Percentiles rank a stretch among this genome's conserved stretches.
phyloP scores from a whole-genome alignment of 2,113 vertebrate species.

The Coryphaenoides rupestris region DNA sequence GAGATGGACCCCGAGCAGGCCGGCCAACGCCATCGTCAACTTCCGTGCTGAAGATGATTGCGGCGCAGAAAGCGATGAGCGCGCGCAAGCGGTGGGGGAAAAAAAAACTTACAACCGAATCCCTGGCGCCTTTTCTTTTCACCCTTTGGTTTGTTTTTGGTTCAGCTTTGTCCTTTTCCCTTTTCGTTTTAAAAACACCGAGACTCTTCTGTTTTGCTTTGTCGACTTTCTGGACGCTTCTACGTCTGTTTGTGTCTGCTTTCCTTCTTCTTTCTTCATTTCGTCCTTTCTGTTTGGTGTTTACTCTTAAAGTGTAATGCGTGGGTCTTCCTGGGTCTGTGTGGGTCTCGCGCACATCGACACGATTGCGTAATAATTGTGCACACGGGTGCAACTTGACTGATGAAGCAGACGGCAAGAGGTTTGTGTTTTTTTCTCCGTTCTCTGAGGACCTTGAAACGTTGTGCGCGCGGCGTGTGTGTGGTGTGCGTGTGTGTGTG shows the following conservation, averaged over 20 bases:
- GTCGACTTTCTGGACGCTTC: conserved; percentile 31
- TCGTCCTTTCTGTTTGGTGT: conserved; percentile 34
- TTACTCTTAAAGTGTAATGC: background rate
- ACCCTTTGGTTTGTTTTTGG: conserved; percentile 42
- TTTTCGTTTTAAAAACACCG: conserved; percentile 23
- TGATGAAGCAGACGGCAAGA: background rate
- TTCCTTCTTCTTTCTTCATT: conserved; percentile 36
- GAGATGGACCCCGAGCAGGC: conserved; percentile 94
- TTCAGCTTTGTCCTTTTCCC: too few species aligned
- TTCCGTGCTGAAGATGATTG: conserved; percentile 93
- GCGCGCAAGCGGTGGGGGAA: background rate
- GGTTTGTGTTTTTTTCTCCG: background rate
- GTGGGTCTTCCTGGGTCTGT: too few species aligned
- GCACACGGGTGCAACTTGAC: background rate
- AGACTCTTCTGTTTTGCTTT: conserved; percentile 14
- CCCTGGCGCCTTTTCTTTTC: conserved; percentile 10
- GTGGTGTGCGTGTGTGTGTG: conserved; percentile 25
- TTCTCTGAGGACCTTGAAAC: too few species aligned
- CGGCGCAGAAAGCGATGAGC: conserved; percentile 90
- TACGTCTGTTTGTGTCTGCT: conserved; percentile 28
- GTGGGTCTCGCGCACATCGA: too few species aligned
- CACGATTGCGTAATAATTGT: conserved; percentile 7
- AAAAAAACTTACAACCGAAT: background rate
- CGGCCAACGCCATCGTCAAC: conserved; percentile 93
- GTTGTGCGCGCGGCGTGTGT: conserved; percentile 15